Conservation (phyloP, 2,797 vertebrate genomes). For the Tangara arthus region DNA sequence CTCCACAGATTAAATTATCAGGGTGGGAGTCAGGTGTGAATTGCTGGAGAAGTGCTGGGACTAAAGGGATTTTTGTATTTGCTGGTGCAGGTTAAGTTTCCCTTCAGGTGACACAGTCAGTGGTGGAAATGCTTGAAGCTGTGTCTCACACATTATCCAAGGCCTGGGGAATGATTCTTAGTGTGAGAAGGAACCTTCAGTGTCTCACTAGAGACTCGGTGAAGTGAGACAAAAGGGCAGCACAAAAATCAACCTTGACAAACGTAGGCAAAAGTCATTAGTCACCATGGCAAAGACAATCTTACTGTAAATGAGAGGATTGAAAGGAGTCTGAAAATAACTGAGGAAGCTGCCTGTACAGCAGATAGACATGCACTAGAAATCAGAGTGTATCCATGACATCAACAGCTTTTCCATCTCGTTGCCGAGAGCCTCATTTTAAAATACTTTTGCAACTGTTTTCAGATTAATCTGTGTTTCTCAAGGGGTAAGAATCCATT, state of each 20-base stretch:
- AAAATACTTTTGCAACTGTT: background rate
- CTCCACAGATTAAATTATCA: conserved; percentile 29
- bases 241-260: background rate
- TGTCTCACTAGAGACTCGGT: background rate
- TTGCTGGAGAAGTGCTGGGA: background rate
- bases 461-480: background rate
- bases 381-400: background rate
- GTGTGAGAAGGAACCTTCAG: background rate
- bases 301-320: background rate
- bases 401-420: background rate
- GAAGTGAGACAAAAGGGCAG: background rate
- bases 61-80: conserved; percentile 24
- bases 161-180: background rate
- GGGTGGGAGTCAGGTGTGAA: conserved; percentile 35
- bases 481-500: background rate
- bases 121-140: background rate
- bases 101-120: background rate
- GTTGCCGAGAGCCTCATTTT: fast-evolving
- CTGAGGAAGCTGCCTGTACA: background rate
- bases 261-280: background rate
- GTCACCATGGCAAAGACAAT: background rate
- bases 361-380: background rate
- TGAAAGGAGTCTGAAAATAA: background rate
- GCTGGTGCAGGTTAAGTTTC: background rate
- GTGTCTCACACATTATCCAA: background rate